Conservation (phyloP, 1,140 invertebrate genomes). For the Drosophila athabasca region DNA sequence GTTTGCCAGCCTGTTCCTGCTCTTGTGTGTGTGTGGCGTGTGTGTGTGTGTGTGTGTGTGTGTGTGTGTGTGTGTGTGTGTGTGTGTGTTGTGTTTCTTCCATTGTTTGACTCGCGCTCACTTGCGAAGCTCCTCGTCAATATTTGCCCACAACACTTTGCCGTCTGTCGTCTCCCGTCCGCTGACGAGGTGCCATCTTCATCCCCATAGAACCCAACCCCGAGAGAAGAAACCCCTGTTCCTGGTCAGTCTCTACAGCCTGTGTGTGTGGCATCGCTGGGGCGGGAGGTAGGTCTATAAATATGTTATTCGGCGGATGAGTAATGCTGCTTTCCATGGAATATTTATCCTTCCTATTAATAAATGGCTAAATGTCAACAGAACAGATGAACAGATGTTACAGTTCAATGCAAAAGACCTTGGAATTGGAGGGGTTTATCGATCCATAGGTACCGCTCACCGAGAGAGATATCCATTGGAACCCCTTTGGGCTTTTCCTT, state of each 20-base stretch:
- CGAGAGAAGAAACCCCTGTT: too few species aligned
- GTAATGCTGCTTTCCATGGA: constrained; percentile 17
- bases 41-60: not conserved
- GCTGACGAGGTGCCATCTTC: constrained; percentile 21
- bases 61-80: not conserved
- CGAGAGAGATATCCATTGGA: too few species aligned
- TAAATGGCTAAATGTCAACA: constrained; percentile 12
- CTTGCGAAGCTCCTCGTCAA: constrained; percentile 77
- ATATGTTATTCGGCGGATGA: constrained; percentile 17
- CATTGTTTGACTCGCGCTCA: constrained; percentile 79
- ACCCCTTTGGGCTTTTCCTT: too few species aligned
- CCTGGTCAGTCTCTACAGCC: not conserved
- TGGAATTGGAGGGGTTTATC: too few species aligned
- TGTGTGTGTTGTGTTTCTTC: constrained; percentile 47
- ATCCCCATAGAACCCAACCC: not conserved
- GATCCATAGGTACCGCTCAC: too few species aligned
- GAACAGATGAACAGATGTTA: constrained; percentile 15
- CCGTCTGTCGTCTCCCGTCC: constrained; percentile 5
- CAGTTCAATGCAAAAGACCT: constrained; percentile 7
- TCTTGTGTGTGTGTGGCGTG: constrained; percentile 14
- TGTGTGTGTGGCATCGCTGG: constrained; percentile 12
- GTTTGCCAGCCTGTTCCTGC: constrained; percentile 44
- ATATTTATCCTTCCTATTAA: constrained; percentile 33
- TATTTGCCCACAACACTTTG: constrained; percentile 79
- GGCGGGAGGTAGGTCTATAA: not conserved